Base-by-base conservation (phyloP, 1,140 invertebrate genomes). In the Apocrypta bakeri region DNA sequence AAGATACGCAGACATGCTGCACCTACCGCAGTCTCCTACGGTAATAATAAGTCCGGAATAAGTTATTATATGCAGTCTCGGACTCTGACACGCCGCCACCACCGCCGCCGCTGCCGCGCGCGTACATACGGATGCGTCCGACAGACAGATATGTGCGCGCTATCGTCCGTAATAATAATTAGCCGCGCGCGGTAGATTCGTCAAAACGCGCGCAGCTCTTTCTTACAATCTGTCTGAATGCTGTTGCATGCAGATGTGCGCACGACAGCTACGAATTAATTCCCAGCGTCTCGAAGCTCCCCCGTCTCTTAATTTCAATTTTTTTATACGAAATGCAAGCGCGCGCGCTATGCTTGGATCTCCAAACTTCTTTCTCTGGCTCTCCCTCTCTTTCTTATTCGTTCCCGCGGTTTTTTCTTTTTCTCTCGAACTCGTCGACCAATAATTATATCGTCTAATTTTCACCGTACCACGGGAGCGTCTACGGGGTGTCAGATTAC, bases 31-130 rank as follows among this genome's bases (percentile, higher is more conserved):
- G 88, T 87, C 85, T 85, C 84, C 82, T 61, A 11, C 74, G 42
- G 84, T 90, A 90, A 90, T 90, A 89, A 90, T 88, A 89, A 89
- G 87, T 68, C 85, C 85, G 84, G 86, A 90, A 88, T 89, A 89
- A 88, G 88, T 89, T 90, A 90, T 90, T 90, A 90, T 88, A 37
- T 24, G 86, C 87, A 87, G 82, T 83, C 85, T 81, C 84, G 83
- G 86, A 85, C 81, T 83, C 77, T 56, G 85, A 88, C 81, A 66
- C 63, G 9, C 63, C 63, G 21, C 48, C 48, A 6, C 48, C 48
- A 6, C 48, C 42, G 42, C 42, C 48, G 48, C 17, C 48, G 33
- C 33, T 9, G 33, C 42, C 74, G 72, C 76, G 78, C 79, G 80
- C 14, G 64, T 29, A n/a, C 12, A n/a, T 24, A 12, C 40, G 24